Percentiles rank a stretch among this genome's conserved stretches.
Evolutionary conservation across 2,888 invertebrate species (phyloP).

Genomic region (Lepidonotus clava): DNA sequence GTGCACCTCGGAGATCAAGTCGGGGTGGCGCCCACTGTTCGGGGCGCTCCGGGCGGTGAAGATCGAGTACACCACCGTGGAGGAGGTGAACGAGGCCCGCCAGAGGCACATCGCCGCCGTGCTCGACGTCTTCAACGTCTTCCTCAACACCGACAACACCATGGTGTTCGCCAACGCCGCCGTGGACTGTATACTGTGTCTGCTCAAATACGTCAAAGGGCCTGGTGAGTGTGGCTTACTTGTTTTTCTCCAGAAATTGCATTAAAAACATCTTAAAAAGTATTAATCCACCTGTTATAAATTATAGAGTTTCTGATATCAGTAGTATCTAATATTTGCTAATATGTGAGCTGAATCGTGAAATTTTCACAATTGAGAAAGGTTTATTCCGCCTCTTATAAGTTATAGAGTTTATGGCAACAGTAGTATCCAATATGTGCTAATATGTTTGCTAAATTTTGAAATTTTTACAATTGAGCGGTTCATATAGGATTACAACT

Average conservation of each 20-base stretch:
- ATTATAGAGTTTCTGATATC: background rate
- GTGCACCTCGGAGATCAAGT: slow-evolving; percentile 94
- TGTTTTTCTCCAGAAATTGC: background rate
- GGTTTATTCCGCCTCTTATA: too few relatives aligned
- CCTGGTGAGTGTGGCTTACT: slow-evolving; percentile 84
- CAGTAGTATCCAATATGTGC: too few relatives aligned
- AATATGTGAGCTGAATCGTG: background rate
- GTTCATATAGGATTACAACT: too few relatives aligned
- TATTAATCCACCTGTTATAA: background rate
- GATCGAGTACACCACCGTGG: slow-evolving; percentile 78
- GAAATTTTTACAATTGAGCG: too few relatives aligned
- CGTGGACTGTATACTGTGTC: slow-evolving; percentile 94
- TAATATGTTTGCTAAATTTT: too few relatives aligned
- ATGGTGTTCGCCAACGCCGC: slow-evolving; percentile 96
- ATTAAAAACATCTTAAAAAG: background rate
- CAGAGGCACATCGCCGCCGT: slow-evolving; percentile 81
- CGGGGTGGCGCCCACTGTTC: slow-evolving; percentile 97
- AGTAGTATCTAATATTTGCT: background rate
- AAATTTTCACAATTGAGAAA: background rate
- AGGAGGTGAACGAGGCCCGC: slow-evolving; percentile 78
- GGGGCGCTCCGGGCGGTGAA: slow-evolving; percentile 93
- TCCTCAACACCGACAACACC: slow-evolving; percentile 94
- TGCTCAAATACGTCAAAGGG: slow-evolving; percentile 88
- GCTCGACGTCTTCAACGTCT: slow-evolving; percentile 92
- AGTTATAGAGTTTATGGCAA: too few relatives aligned